Evolutionary conservation across 2,888 invertebrate genomes (phyloP), one percentile per base, ranked within the genome.

Genomic region (Plebejus argus): DNA sequence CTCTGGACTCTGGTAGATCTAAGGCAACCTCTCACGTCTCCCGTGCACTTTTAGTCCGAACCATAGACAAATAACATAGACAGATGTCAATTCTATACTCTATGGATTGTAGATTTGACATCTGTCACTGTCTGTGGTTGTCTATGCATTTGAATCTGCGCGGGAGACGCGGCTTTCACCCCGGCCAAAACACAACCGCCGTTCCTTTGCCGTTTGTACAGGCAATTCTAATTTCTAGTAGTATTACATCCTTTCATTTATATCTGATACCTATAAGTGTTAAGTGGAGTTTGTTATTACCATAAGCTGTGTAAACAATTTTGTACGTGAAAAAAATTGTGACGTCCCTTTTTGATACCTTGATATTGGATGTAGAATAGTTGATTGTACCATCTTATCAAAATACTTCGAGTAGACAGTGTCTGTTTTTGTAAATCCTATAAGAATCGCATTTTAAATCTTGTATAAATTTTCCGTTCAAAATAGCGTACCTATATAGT

Each of bases 1-100:
- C 81, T 96, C 96, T 82, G 96, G 96, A 82, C 95, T 96, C 82
- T 96, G 96, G 96, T 96, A 96, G 95, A 87, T 85, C 80, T 79
- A 81, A 83, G 77, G 76, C 79, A 72, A 56, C 82, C 82, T 6
- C 28, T 15, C 18, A 33, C 66, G 28, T 66, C 28, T 66, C 66
- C 33, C 28, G 66, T 23, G 12, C 61, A 61, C 23, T 23, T 61
- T 61, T 23, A 61, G 61, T 61, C 23, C 28, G 28, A 6, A 6
- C 66, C 23, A 23, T 61, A 12, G 15, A 28, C 28, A 66, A 66
- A 15, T 53, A 4, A 53, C 18, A 18, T 53, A 18, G 53, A 18
- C 53, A 53, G 53, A 18, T 53, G 18, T 53, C 4, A 53, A 53
- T 53, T 18, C 5, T 18, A 53, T 45, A 45, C 10, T 45, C 45